Conservation (phyloP, 2,888 invertebrate species). For the Luperina nickerlii region DNA sequence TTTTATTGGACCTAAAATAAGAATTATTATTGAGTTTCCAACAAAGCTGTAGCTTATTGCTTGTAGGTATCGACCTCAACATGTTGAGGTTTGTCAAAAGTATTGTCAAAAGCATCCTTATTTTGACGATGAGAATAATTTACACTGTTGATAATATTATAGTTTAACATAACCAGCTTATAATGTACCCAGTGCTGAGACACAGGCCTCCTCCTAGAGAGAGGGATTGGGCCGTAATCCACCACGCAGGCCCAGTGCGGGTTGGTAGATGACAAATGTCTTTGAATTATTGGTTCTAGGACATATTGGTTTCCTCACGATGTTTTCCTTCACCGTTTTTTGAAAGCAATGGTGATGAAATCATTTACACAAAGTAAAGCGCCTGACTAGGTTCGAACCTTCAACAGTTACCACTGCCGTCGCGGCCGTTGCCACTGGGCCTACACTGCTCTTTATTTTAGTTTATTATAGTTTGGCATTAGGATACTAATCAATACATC, state of each 20-base stretch:
- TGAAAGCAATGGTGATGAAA: too few species aligned
- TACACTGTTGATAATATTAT: neutral
- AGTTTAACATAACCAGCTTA: neutral
- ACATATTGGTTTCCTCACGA: neutral
- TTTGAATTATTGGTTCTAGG: neutral
- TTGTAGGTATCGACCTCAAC: neutral
- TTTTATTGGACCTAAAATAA: constrained; percentile 16
- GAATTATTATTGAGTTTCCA: neutral
- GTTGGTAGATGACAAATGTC: neutral
- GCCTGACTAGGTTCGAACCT: too few species aligned
- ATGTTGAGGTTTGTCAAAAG: neutral
- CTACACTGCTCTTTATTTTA: too few species aligned
- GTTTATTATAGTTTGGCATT: too few species aligned
- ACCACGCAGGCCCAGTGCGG: neutral
- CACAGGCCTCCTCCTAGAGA: neutral
- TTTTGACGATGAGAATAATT: neutral
- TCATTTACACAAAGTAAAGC: too few species aligned
- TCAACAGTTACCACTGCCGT: too few species aligned
- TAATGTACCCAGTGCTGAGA: neutral
- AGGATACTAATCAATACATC: neutral
- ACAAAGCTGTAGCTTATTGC: too few species aligned
- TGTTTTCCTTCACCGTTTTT: neutral
- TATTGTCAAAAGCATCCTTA: neutral
- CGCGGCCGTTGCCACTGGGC: too few species aligned
- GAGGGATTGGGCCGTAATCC: neutral